A percentile compares a stretch with the other conserved stretches of the same genome.
Evolutionary conservation across 1,140 invertebrate genomes (phyloP).

Genomic region (Akabosia matsudoensis): DNA sequence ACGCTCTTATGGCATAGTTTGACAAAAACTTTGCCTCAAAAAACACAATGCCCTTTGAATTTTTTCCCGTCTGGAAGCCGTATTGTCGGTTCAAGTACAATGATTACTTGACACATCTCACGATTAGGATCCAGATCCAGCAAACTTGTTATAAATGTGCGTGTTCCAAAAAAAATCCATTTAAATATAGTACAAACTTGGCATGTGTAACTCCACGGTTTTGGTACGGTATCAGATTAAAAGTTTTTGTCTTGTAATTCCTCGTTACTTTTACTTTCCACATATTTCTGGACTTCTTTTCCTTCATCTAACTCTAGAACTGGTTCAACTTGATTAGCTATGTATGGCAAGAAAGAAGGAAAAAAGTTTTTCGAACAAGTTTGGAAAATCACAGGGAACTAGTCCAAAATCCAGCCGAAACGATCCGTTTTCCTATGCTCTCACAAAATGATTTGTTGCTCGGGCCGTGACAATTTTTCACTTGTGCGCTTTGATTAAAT

Average conservation of each 20-base stretch:
- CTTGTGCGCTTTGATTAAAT: slow-evolving; percentile 16
- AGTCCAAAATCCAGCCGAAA: not conserved
- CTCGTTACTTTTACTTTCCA: not conserved
- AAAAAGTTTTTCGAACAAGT: not conserved
- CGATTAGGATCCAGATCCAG: not conserved
- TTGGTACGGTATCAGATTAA: not conserved
- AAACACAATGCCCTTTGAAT: not conserved
- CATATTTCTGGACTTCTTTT: not conserved
- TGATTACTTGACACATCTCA: not conserved
- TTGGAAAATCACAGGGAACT: not conserved
- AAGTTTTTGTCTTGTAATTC: not conserved
- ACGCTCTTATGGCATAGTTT: no score
- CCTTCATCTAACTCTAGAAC: not conserved
- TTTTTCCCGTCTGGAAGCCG: not conserved
- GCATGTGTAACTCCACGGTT: not conserved
- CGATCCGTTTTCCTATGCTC: not conserved
- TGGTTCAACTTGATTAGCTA: not conserved
- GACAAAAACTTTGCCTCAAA: no score
- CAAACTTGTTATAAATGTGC: not conserved
- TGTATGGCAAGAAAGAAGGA: not conserved
- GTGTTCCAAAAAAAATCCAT: no score
- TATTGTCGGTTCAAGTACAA: not conserved
- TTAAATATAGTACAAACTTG: not conserved
- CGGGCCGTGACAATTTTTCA: slow-evolving; percentile 19
- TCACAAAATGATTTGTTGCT: slow-evolving; percentile 5